phyloP scores from a whole-genome alignment of 2,888 invertebrate species.

The Gisinianus flammeolus region DNA sequence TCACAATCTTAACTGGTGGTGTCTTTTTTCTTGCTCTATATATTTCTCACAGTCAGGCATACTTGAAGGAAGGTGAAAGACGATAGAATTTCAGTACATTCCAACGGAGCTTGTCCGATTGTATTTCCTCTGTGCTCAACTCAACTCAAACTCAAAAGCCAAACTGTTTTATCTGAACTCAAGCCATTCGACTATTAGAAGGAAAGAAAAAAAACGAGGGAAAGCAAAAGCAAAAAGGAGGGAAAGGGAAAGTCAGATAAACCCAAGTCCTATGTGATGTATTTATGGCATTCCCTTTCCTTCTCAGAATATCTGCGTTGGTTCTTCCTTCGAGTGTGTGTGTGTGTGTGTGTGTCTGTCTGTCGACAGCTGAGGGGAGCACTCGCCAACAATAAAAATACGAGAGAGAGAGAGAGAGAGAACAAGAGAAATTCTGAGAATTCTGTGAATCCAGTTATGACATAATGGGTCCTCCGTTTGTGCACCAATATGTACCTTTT shows the following conservation, averaged over 20 bases:
- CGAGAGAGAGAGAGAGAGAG: constrained; percentile 4
- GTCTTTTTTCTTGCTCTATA: too few relatives aligned
- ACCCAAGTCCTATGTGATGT: constrained; percentile 35
- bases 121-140: too few relatives aligned
- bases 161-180: too few relatives aligned
- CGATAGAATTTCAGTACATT: too few relatives aligned
- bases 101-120: too few relatives aligned
- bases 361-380: constrained; percentile 7
- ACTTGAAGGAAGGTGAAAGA: too few relatives aligned
- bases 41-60: too few relatives aligned
- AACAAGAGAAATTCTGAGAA: constrained; percentile 7
- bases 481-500: not conserved
- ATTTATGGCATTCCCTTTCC: constrained; percentile 41
- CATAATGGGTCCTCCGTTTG: constrained; percentile 11
- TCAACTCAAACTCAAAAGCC: too few relatives aligned
- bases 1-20: too few relatives aligned
- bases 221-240: not conserved
- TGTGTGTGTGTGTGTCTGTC: too few relatives aligned
- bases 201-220: too few relatives aligned
- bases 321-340: not conserved
- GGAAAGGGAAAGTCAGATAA: constrained; percentile 24
- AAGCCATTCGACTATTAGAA: too few relatives aligned
- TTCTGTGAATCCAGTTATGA: constrained; percentile 8
- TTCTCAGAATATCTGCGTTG: not conserved
- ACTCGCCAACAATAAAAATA: not conserved